These are phyloP conservation scores for Antidorcas marsupialis DNA, from an alignment of 2,113 vertebrate species.

Conservation along the genomic window DNA sequence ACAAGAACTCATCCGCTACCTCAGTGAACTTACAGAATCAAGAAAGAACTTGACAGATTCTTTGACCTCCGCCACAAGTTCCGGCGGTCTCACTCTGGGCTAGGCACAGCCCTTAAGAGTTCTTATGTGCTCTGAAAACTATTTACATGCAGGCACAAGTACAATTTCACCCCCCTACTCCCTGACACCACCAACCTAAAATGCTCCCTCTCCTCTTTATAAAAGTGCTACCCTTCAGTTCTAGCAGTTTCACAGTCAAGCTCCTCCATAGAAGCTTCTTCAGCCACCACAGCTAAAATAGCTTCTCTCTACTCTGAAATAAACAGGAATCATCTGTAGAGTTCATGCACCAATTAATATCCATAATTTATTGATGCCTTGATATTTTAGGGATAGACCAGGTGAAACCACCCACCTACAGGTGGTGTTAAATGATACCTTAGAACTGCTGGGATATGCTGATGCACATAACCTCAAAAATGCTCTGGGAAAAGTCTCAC, in stretches of 20 bases:
- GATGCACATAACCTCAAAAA: neutral
- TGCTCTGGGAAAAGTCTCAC: neutral
- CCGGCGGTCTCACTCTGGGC: neutral
- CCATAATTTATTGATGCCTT: neutral
- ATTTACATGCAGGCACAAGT: neutral
- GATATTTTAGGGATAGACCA: neutral
- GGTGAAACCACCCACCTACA: neutral
- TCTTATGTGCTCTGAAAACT: neutral
- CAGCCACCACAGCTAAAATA: neutral
- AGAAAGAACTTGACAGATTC: neutral
- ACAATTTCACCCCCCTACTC: neutral
- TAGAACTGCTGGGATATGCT: neutral
- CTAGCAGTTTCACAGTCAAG: neutral
- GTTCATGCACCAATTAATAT: neutral
- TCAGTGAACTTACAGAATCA: neutral
- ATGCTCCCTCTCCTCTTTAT: neutral
- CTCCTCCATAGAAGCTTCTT: neutral
- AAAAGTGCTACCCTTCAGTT: neutral
- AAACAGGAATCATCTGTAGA: neutral
- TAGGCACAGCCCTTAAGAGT: neutral
- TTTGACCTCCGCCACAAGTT: neutral
- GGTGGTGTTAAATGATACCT: neutral
- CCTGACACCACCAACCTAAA: neutral
- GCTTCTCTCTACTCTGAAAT: neutral
- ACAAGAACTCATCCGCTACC: neutral